Conservation (phyloP, 2,113 vertebrate genomes). For the Mobula hypostoma region DNA sequence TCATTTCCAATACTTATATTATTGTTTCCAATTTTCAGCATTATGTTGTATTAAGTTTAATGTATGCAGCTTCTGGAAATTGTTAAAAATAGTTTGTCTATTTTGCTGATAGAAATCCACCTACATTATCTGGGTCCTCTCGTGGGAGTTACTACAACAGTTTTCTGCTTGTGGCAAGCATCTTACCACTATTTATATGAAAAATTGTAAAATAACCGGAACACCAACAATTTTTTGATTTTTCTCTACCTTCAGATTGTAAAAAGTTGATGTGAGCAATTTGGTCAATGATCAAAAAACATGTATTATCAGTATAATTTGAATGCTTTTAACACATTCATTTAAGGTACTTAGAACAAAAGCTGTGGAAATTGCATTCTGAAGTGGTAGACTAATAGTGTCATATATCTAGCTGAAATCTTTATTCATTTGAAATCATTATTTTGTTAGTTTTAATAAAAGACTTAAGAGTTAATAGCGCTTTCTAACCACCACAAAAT, state of each 20-base stretch:
- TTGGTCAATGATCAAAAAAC: not conserved
- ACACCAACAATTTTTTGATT: not conserved
- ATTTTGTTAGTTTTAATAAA: not conserved
- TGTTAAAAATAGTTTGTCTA: not conserved
- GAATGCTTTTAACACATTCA: not conserved
- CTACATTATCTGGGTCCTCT: not conserved
- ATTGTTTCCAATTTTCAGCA: not conserved
- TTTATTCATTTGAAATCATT: not conserved
- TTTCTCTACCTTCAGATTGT: not conserved
- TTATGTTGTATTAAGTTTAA: not conserved
- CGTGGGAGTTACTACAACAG: not conserved
- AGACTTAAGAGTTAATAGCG: not conserved
- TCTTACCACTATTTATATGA: not conserved
- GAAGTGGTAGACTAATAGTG: not conserved
- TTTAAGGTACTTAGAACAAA: not conserved
- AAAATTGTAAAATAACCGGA: not conserved
- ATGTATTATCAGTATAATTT: not conserved
- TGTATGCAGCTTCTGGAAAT: not conserved
- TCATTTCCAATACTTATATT: not conserved
- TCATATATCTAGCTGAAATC: not conserved
- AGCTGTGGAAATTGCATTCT: not conserved
- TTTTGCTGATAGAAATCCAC: slow-evolving; percentile 20
- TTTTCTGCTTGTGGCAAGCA: not conserved
- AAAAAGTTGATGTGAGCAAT: not conserved
- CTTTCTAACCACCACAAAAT: not conserved